Percentiles rank a stretch among this genome's conserved stretches.
phyloP scores from a whole-genome alignment of 2,888 invertebrate species.

The Eristalis intricaria region DNA sequence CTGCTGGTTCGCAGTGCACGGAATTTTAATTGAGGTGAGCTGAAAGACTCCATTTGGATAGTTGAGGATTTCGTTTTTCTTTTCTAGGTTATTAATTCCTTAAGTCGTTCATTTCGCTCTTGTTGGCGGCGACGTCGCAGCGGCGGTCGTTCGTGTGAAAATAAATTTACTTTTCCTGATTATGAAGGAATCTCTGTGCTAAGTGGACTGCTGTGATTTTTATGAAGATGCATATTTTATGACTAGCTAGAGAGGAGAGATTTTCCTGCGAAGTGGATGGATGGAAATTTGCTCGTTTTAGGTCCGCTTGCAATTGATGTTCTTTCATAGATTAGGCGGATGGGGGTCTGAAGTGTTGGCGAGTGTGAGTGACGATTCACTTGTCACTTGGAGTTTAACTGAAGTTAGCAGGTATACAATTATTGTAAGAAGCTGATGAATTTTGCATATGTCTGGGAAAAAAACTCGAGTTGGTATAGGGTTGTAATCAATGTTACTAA shows the following conservation, averaged over 20 bases:
- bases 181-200: not conserved
- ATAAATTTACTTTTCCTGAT: not conserved
- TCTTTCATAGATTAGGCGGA: too few species aligned
- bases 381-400: too few species aligned
- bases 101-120: not conserved
- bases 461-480: too few species aligned
- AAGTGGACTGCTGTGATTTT: not conserved
- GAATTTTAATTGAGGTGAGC: slow-evolving; percentile 49
- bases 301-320: too few species aligned
- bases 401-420: too few species aligned
- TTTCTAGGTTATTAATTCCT: not conserved
- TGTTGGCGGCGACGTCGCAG: not conserved
- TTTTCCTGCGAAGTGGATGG: too few species aligned
- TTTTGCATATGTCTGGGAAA: too few species aligned
- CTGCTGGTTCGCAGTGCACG: not conserved
- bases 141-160: not conserved
- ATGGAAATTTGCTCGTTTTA: too few species aligned
- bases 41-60: slow-evolving; percentile 5
- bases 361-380: too few species aligned
- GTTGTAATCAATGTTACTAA: too few species aligned
- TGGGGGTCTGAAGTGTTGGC: too few species aligned
- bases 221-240: not conserved
- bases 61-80: not conserved
- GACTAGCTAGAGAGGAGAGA: not conserved
- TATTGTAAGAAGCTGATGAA: too few species aligned